Evolutionary conservation across 2,797 vertebrate genomes (phyloP).

Genomic region (Trachurus trachurus): DNA sequence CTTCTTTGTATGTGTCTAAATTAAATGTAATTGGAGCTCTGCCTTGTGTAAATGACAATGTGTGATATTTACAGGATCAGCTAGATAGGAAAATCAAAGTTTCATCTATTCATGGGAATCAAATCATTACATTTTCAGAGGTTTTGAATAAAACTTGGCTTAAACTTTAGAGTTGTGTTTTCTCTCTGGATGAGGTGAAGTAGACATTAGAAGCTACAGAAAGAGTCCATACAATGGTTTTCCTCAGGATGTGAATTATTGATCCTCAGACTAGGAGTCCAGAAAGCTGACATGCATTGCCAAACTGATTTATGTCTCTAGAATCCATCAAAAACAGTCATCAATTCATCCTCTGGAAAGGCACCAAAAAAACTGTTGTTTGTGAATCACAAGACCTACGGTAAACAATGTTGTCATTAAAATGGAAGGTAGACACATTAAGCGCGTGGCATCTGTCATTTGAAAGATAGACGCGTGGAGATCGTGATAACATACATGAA

Average conservation of each 20-base stretch:
- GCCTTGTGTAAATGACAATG: not conserved
- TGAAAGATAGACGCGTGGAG: constrained; percentile 58
- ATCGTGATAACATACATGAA: constrained; percentile 75
- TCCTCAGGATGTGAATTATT: constrained; percentile 6
- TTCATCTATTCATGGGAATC: not conserved
- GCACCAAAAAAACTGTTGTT: not conserved
- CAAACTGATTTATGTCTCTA: constrained; percentile 11
- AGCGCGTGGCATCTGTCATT: constrained; percentile 55
- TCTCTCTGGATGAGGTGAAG: not conserved
- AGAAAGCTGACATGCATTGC: not conserved
- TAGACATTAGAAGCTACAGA: not conserved
- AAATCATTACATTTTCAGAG: not conserved
- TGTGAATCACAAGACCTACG: not conserved
- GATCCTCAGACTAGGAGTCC: not conserved
- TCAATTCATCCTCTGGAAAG: constrained; percentile 41
- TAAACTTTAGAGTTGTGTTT: constrained; percentile 2
- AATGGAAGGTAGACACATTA: constrained; percentile 46
- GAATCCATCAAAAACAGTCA: constrained; percentile 20
- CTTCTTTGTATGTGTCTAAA: constrained; percentile 58
- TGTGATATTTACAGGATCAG: not conserved
- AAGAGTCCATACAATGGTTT: constrained; percentile 1
- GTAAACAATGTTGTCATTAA: constrained; percentile 37
- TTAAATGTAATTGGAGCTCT: constrained; percentile 51
- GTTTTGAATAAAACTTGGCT: not conserved
- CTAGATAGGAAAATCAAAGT: not conserved